Conservation (phyloP, 1,140 invertebrate species). For the Melitaea cinxia region DNA sequence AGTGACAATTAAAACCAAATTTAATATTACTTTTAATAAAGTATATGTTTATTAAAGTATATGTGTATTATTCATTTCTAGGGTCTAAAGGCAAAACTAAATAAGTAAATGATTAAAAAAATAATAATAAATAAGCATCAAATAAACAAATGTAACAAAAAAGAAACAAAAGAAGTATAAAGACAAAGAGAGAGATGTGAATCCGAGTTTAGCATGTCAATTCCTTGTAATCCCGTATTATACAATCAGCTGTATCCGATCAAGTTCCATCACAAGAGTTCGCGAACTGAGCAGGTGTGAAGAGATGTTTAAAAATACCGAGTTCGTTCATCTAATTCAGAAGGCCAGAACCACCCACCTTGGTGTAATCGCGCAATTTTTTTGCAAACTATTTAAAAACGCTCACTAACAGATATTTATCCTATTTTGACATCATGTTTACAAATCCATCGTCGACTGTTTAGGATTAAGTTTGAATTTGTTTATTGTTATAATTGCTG, state of each 20-base stretch:
- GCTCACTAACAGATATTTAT: conserved; percentile 25
- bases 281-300: conserved; percentile 56
- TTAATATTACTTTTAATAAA: neutral
- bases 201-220: too few relatives aligned
- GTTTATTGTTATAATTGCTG: conserved; percentile 42
- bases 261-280: conserved; percentile 38
- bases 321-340: conserved; percentile 65
- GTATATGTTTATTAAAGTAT: too few relatives aligned
- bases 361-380: conserved; percentile 39
- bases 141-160: too few relatives aligned
- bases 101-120: too few relatives aligned
- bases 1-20: neutral
- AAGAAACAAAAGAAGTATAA: too few relatives aligned
- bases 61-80: too few relatives aligned
- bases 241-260: conserved; percentile 16
- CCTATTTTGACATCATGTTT: conserved; percentile 49
- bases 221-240: neutral
- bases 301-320: conserved; percentile 64
- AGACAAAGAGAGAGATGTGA: too few relatives aligned
- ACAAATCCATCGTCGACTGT: conserved; percentile 68
- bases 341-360: conserved; percentile 47
- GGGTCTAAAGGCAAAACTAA: too few relatives aligned
- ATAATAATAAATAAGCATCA: too few relatives aligned
- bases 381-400: conserved; percentile 43
- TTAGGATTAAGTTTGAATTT: conserved; percentile 57